These are phyloP conservation scores for Eupithecia dodoneata DNA, from an alignment of 2,888 invertebrate species.

Conservation along the genomic window DNA sequence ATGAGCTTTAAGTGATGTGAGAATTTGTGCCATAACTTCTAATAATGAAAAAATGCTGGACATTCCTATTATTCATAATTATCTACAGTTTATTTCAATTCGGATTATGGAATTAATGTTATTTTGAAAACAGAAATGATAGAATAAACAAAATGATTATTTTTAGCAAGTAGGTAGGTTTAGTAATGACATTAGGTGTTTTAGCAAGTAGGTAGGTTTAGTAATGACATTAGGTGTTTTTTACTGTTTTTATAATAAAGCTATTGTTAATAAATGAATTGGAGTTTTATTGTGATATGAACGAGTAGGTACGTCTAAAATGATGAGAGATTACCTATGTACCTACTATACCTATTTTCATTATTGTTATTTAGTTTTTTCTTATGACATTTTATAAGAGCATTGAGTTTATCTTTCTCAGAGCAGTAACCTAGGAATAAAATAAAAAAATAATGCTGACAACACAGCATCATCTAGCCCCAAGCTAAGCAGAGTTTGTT, in stretches of 20 bases:
- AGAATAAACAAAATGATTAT: not conserved
- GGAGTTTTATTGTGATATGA: not conserved
- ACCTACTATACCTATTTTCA: too few relatives aligned
- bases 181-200: slow-evolving; percentile 38
- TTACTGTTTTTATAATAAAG: slow-evolving; percentile 57
- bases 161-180: too few relatives aligned
- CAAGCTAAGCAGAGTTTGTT: too few relatives aligned
- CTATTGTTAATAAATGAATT: slow-evolving; percentile 42
- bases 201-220: slow-evolving; percentile 16
- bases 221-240: slow-evolving; percentile 42
- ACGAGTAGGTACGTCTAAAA: not conserved
- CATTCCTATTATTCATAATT: not conserved
- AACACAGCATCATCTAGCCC: too few relatives aligned
- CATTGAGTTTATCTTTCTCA: too few relatives aligned
- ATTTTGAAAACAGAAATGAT: not conserved
- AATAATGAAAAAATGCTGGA: not conserved
- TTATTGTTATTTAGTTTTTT: too few relatives aligned
- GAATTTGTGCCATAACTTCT: not conserved
- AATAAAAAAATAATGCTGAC: too few relatives aligned
- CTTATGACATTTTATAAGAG: too few relatives aligned
- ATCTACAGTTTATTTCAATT: not conserved
- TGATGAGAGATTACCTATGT: too few relatives aligned
- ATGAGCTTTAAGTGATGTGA: not conserved
- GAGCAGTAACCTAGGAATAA: too few relatives aligned
- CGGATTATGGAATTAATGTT: not conserved